Evolutionary conservation across 2,888 invertebrate genomes (phyloP), one percentile per base, ranked within the genome.

Genomic region (Pandemis cinnamomeana): DNA sequence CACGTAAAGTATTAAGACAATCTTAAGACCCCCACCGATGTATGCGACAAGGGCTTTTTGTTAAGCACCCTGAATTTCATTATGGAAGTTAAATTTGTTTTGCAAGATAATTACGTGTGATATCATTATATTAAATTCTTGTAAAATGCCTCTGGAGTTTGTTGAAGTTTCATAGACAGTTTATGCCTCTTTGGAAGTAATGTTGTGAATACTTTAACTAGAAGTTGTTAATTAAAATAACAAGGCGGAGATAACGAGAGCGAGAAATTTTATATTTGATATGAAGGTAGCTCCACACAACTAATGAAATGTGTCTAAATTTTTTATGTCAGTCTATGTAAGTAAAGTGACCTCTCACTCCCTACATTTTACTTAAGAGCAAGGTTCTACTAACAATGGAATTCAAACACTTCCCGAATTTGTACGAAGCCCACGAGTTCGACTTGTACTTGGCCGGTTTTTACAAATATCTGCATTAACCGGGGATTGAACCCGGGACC

Each of bases 61-160:
- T 66, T 60, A 66, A 66, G 64, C 64, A 69, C 69, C 60, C 64
- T 58, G 60, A 72, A 72, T 69, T 72, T 69, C 48, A 58, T 69
- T 69, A 67, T 55, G 74, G 60, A 71, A 74, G 67, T 74, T 61
- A 67, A 71, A 67, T 67, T 71, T 70, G 70, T 69, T 61, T 61
- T 46, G 41, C 61, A 67, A 74, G 74, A 71, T 74, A 74, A 74
- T 74, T 70, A 74, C 70, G 70, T 66, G 64, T 66, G 67, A 71
- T 74, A 74, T 67, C 73, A 62, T 74, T 70, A 74, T 70, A 74
- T 74, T 74, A 74, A 74, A 74, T 74, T 74, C 70, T 74, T 74
- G 61, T 70, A 70, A 66, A 73, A 70, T 73, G 41, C 62, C 67
- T 71, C 62, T 67, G 58, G 55, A 71, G 73, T 74, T 70, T 8